Percentiles rank a stretch among this genome's conserved stretches.
Conservation (phyloP, 2,113 vertebrate species). For the Castor canadensis region DNA sequence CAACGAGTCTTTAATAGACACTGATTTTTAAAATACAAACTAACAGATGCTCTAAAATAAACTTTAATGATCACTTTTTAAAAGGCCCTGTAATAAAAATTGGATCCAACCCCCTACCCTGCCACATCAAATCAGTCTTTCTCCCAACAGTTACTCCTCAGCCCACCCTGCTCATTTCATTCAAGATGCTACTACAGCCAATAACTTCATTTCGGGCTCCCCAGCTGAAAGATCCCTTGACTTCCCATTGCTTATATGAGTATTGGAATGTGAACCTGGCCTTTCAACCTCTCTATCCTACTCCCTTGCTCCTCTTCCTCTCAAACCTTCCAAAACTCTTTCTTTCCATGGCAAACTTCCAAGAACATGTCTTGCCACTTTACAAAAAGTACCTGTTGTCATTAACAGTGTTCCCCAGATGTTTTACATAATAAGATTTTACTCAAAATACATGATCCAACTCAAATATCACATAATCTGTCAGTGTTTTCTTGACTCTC, state of each 20-base stretch:
- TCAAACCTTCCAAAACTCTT: not conserved
- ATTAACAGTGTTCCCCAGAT: not conserved
- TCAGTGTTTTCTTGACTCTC: not conserved
- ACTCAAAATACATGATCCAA: not conserved
- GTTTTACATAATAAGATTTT: not conserved
- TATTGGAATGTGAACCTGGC: not conserved
- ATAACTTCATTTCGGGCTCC: not conserved
- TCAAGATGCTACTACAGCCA: not conserved
- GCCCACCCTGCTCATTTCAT: not conserved
- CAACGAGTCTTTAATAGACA: not conserved
- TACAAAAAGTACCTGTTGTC: not conserved
- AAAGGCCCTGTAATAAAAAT: not conserved
- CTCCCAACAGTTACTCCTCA: not conserved
- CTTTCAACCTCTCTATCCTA: not conserved
- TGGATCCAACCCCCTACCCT: not conserved
- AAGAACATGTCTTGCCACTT: not conserved
- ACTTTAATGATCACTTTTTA: not conserved
- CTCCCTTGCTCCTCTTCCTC: rapidly evolving
- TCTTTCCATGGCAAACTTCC: not conserved
- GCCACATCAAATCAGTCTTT: not conserved
- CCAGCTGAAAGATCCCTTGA: not conserved
- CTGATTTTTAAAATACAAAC: not conserved
- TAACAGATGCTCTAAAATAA: not conserved
- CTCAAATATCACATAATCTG: not conserved
- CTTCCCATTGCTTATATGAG: not conserved